Base-by-base conservation (phyloP, 1,140 invertebrate species). In the Lordiphosa stackelbergi region DNA sequence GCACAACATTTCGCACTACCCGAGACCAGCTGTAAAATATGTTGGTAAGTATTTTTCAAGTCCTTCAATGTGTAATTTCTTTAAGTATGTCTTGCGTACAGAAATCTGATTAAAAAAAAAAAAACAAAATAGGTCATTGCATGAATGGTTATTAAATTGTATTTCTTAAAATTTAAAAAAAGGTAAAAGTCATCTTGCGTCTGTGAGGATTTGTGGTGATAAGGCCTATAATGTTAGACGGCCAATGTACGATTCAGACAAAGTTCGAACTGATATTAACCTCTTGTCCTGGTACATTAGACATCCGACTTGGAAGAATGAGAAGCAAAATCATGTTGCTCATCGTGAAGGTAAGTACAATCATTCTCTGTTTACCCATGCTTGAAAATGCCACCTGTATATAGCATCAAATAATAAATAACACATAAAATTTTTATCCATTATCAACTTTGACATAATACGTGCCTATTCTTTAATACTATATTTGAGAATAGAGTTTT, bases 181-280 rank as follows among this genome's bases (percentile, higher is more conserved):
- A 92, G 91, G 91, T 87, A 90, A 89, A 83, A 93, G 94, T 57
- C 91, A 93, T 89, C 89, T 95, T 83, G 91, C 94, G 36, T 94
- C 93, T 88, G 90, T 95, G 70, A 91, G 92, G 74, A 95, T 93
- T 88, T 92, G 93, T 83, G 94, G 93, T 68, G 93, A 92, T 68
- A 93, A 91, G 85, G 91, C 91, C 28, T 93, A 94, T 86, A 91
- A 92, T 62, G 90, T 92, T 73, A 92, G 94, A 77, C 91, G 73
- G 90, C 93, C 72, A 90, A 69, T 63, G 65, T 87, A 88, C 64
- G 79, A 86, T 87, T 66, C 75, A 55, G 86, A 87, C 63, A 87
- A 83, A 73, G 84, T 88, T 60, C 91, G 91, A 85, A 93, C 90
- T 85, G 93, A 94, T 88, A 92, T 94, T 77, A 93, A 92, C 73